Conservation (phyloP, 2,113 vertebrate species). For the Aspidoscelis tigris region DNA sequence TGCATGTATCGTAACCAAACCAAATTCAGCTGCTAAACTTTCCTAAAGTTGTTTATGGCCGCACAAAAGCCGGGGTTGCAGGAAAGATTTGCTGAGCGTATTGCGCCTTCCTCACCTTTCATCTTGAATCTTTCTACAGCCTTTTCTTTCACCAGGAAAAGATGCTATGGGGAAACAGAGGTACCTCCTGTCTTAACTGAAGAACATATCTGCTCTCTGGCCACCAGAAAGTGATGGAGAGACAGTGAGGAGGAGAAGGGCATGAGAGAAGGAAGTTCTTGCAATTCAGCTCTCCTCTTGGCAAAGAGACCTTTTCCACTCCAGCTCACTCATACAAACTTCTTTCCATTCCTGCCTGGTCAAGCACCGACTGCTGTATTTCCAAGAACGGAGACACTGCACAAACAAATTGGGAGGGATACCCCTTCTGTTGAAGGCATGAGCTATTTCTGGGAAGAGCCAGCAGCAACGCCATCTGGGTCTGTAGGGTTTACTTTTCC, state of each 20-base stretch:
- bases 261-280: not conserved
- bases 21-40: not conserved
- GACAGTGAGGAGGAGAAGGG: constrained; percentile 23
- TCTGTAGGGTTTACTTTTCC: not conserved
- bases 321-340: constrained; percentile 62
- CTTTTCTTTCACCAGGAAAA: constrained; percentile 51
- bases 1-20: not conserved
- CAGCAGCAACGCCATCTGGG: constrained; percentile 41
- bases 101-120: constrained; percentile 1
- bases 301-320: constrained; percentile 62
- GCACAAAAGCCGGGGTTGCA: constrained; percentile 25
- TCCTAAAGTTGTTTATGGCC: constrained; percentile 5
- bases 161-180: constrained; percentile 64
- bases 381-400: constrained; percentile 36
- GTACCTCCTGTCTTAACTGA: constrained; percentile 64
- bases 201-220: constrained; percentile 83
- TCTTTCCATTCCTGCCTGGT: constrained; percentile 44
- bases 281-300: constrained; percentile 68
- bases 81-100: constrained; percentile 34
- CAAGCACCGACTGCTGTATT: constrained; percentile 45
- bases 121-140: constrained; percentile 52
- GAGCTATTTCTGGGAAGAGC: constrained; percentile 28
- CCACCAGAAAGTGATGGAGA: constrained; percentile 65
- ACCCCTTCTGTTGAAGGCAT: constrained; percentile 7
- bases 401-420: constrained; percentile 9